These are phyloP conservation scores for Atherinosoma microstoma DNA, from an alignment of 2,797 vertebrate species.

Conservation along the genomic window DNA sequence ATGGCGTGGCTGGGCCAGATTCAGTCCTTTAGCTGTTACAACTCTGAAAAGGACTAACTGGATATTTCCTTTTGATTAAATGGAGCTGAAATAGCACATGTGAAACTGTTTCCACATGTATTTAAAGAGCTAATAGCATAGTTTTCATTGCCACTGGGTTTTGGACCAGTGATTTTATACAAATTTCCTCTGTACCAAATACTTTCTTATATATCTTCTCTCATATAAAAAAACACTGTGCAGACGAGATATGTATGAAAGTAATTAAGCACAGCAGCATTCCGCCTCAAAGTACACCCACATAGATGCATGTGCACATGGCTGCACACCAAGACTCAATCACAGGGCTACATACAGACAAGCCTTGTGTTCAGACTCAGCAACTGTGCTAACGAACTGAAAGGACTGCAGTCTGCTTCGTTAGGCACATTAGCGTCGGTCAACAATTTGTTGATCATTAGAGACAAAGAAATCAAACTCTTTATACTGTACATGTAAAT, in stretches of 20 bases:
- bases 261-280: not conserved
- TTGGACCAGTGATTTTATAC: not conserved
- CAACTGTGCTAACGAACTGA: slow-evolving; percentile 58
- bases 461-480: slow-evolving; percentile 29
- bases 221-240: not conserved
- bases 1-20: not conserved
- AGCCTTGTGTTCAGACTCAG: slow-evolving; percentile 60
- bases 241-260: slow-evolving; percentile 5
- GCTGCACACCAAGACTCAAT: slow-evolving; percentile 31
- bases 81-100: not conserved
- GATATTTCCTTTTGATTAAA: not conserved
- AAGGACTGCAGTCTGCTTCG: slow-evolving; percentile 63
- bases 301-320: slow-evolving; percentile 26
- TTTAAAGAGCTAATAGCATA: not conserved
- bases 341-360: slow-evolving; percentile 52
- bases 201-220: not conserved
- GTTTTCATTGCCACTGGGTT: not conserved
- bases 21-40: not conserved
- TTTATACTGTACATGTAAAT: not conserved
- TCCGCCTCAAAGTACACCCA: slow-evolving; percentile 13
- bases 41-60: not conserved
- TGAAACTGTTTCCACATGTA: not conserved
- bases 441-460: slow-evolving; percentile 61
- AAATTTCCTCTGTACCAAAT: not conserved
- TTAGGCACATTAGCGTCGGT: slow-evolving; percentile 55